phyloP scores from a whole-genome alignment of 1,140 invertebrate species.

The Halesus radiatus region DNA sequence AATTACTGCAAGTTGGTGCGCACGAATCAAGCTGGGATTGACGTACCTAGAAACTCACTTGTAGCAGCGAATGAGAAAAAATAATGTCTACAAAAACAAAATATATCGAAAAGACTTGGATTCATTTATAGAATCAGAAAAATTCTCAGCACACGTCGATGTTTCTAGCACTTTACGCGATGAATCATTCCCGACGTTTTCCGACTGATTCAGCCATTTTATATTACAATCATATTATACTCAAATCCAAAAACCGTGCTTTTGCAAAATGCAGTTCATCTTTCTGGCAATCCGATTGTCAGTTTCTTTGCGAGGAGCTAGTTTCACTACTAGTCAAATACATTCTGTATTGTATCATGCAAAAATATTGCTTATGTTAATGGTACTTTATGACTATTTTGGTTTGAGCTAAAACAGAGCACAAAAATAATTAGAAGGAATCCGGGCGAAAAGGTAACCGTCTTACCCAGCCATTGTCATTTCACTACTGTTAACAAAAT shows the following conservation, averaged over 20 bases:
- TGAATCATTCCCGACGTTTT: slow-evolving; percentile 21
- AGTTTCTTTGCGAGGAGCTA: slow-evolving; percentile 9
- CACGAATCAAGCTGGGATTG: neutral
- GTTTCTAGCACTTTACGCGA: neutral
- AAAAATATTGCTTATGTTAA: too few species aligned
- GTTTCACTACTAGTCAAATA: neutral
- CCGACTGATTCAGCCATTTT: slow-evolving; percentile 25
- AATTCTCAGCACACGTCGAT: neutral
- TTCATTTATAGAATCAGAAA: neutral
- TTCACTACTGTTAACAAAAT: too few species aligned
- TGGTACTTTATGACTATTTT: too few species aligned
- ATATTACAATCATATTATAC: neutral
- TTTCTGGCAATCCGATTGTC: slow-evolving; percentile 17
- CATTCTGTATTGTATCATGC: neutral
- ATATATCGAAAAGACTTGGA: neutral
- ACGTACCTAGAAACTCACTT: neutral
- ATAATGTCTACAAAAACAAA: neutral
- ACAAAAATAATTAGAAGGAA: too few species aligned
- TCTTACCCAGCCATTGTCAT: too few species aligned
- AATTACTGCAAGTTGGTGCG: slow-evolving; percentile 3
- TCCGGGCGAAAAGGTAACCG: too few species aligned
- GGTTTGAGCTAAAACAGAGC: too few species aligned
- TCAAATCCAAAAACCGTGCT: neutral
- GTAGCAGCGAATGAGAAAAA: slow-evolving; percentile 2
- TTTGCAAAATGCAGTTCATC: slow-evolving; percentile 16